Evolutionary conservation across 1,140 invertebrate genomes (phyloP), one percentile per base, ranked within the genome.

Genomic region (Megalopta genalis): DNA sequence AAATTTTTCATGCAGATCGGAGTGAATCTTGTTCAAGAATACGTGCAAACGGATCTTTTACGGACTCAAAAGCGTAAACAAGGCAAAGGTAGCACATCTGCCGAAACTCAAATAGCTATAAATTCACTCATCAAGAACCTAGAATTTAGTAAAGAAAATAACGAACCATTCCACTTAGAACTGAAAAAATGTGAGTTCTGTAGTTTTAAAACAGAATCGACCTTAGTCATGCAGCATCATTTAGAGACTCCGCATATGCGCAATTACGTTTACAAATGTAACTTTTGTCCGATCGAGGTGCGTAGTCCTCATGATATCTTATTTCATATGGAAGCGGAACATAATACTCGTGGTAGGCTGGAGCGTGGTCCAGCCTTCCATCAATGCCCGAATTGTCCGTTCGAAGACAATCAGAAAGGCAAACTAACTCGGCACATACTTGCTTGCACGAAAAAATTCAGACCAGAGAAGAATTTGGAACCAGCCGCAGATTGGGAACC

Each of bases 1-100:
- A 97, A 98, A 90, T 98, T 99, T 90, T 97, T 99, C 84, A 97
- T 97, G 91, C 97, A 98, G 87, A 97, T 99, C 81, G 98, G 98
- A 12, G 94, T 97, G 67, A 97, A 97, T 91, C 94, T 99, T 75
- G 98, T 98, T 2, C 97, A 98, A 91, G 98, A 99, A 91, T 97
- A 95, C 91, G 98, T 99, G 10, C 98, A 99, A 93, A 95, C 95
- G 49, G 98, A 99, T 94, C 93, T 99, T 66, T 93, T 99, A 63
- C 95, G 96, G 77, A 96, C 97, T 84, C 97, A 98, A 89, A 98
- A 97, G 86, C 94, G 96, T 62, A 98, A 98, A 91, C 94, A 94
- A 65, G 89, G 93, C 39, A 94, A 94, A 66, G 94, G 94, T 71
- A 95, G 94, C 81, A 95, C 95, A 82, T 95, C 95, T 18, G 93